These are phyloP conservation scores for Pseudorasbora parva DNA, from an alignment of 2,113 vertebrate species.

Conservation along the genomic window DNA sequence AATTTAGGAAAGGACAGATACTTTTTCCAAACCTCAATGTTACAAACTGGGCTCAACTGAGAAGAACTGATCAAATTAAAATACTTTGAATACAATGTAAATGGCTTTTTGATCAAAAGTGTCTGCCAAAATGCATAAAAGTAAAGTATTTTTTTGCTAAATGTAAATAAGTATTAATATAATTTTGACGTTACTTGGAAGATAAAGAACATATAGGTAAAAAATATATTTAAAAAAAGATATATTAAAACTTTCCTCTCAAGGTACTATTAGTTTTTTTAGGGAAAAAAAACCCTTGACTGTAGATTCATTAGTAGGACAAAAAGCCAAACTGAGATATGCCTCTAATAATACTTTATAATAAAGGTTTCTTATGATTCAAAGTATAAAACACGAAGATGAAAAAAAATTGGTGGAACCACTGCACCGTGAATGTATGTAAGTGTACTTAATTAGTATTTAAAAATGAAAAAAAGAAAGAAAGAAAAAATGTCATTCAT, in stretches of 20 bases:
- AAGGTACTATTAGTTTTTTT: background rate
- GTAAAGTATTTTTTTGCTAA: background rate
- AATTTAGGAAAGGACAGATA: constrained; percentile 29
- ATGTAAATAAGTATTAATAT: background rate
- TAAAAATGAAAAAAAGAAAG: no score
- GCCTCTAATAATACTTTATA: background rate
- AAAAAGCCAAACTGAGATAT: background rate
- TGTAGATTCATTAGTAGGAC: background rate
- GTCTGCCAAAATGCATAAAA: no score
- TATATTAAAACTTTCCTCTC: background rate
- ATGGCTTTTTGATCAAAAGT: no score
- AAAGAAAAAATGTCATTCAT: no score
- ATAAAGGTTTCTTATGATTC: background rate
- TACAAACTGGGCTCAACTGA: background rate
- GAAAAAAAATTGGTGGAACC: background rate
- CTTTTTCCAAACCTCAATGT: constrained; percentile 19
- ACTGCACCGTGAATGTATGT: background rate
- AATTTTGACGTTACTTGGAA: background rate
- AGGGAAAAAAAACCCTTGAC: background rate
- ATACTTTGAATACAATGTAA: no score
- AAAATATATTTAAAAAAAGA: background rate
- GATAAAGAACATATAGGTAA: background rate
- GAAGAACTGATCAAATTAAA: no score
- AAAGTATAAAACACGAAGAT: background rate
- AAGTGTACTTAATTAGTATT: no score